Evolutionary conservation across 2,113 vertebrate species (phyloP).

Genomic region (Sula dactylatra): DNA sequence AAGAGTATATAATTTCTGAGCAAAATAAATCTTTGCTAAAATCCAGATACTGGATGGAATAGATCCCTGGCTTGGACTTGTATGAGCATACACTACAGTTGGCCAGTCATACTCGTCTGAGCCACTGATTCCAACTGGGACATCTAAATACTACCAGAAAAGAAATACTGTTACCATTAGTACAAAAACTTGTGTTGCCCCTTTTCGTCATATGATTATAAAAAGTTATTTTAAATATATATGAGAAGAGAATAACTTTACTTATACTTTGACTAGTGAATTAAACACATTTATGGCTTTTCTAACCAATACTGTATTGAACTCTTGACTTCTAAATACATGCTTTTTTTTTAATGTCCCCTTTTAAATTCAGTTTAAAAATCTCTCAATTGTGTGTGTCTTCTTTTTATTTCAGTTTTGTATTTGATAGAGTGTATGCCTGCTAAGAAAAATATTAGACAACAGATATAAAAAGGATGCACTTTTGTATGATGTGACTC

Average conservation of each 20-base stretch:
- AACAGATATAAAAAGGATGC: not conserved
- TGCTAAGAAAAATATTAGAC: not conserved
- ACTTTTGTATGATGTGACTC: not conserved
- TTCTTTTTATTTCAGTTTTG: not conserved
- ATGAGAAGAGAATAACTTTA: not conserved
- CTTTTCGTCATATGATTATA: not conserved
- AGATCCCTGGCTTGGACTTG: not conserved
- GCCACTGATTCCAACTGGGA: not conserved
- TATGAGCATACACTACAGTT: not conserved
- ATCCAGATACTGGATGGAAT: not conserved
- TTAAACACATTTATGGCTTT: not conserved
- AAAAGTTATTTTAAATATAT: not conserved
- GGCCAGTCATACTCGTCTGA: not conserved
- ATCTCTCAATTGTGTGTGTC: not conserved
- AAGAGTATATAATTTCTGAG: not conserved
- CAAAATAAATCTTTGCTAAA: not conserved
- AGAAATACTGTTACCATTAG: not conserved
- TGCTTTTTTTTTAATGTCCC: accelerated
- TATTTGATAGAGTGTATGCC: not conserved
- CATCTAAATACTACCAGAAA: not conserved
- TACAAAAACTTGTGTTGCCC: not conserved
- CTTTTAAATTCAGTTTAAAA: not conserved
- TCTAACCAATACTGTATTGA: not conserved
- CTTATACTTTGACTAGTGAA: not conserved
- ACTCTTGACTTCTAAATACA: not conserved